phyloP scores from a whole-genome alignment of 37 sponge, comb jelly and placozoan genomes.

The Halichondria panicea region DNA sequence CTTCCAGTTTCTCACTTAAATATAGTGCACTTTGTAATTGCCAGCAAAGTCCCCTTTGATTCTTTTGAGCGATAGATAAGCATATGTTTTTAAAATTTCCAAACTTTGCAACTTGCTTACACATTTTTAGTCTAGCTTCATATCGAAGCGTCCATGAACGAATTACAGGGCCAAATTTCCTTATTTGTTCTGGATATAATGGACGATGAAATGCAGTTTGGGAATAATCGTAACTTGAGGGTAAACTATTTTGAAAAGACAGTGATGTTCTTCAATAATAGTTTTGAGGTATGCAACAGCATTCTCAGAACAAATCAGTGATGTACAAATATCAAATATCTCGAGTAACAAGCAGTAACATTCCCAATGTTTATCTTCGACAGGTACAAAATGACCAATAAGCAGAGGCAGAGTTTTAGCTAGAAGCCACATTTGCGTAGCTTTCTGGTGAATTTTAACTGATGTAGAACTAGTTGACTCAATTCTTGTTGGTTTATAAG shows the following conservation, averaged over 20 bases:
- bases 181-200: constrained; percentile 23
- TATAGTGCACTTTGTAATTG: neutral
- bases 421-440: neutral
- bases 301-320: neutral
- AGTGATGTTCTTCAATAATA: constrained; percentile 17
- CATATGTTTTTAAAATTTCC: constrained; percentile 20
- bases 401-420: neutral
- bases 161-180: neutral
- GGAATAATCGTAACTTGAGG: neutral
- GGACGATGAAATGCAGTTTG: constrained; percentile 10
- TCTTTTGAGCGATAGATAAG: constrained; percentile 1
- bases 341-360: constrained; percentile 5
- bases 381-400: constrained; percentile 8
- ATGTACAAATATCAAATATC: constrained; percentile 2
- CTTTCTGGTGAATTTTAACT: constrained; percentile 1
- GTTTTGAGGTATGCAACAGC: constrained; percentile 1
- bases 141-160: constrained; percentile 16
- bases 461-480: neutral
- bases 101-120: neutral
- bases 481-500: constrained; percentile 8
- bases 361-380: constrained; percentile 1
- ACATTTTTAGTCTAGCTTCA: constrained; percentile 7
- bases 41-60: constrained; percentile 11
- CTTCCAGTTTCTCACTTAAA: neutral
- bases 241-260: neutral